Evolutionary conservation across 2,888 invertebrate species (phyloP).

Genomic region (Nomada goodeniana): DNA sequence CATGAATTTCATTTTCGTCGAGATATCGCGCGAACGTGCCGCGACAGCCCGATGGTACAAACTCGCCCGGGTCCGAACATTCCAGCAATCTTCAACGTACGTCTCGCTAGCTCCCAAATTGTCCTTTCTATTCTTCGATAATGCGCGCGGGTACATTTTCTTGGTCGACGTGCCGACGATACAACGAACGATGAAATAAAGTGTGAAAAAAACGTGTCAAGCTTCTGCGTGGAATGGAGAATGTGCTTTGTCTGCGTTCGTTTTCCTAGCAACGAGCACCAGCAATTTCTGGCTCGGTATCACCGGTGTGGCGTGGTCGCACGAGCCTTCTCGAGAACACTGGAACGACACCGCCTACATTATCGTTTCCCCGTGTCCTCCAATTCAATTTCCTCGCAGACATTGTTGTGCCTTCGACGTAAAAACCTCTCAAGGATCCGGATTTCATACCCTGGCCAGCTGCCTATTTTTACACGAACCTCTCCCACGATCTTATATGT

Average conservation of each 20-base stretch:
- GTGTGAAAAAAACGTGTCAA: conserved; percentile 8
- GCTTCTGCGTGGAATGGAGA: conserved; percentile 5
- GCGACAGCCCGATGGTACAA: no score
- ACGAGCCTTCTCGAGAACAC: conserved; percentile 14
- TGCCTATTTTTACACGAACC: conserved; percentile 43
- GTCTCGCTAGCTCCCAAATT: not conserved
- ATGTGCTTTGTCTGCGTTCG: conserved; percentile 15
- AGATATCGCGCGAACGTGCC: no score
- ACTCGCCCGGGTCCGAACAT: no score
- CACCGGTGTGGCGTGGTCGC: conserved; percentile 10
- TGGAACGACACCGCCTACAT: conserved; percentile 41
- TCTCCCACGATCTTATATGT: conserved; percentile 29
- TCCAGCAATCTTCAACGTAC: no score
- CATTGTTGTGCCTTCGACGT: conserved; percentile 39
- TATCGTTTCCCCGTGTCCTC: conserved; percentile 45
- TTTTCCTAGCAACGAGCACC: conserved; percentile 28
- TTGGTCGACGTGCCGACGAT: no score
- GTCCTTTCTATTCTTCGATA: not conserved
- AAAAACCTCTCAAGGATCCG: conserved; percentile 34
- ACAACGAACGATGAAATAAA: conserved; percentile 34
- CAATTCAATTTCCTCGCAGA: conserved; percentile 50
- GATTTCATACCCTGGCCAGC: conserved; percentile 38
- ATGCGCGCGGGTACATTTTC: no score
- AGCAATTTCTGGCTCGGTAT: conserved; percentile 31
- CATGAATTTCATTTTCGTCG: no score